Evolutionary conservation across 2,113 vertebrate species (phyloP), one percentile per base, ranked within the genome.

Genomic region (Esox niger): DNA sequence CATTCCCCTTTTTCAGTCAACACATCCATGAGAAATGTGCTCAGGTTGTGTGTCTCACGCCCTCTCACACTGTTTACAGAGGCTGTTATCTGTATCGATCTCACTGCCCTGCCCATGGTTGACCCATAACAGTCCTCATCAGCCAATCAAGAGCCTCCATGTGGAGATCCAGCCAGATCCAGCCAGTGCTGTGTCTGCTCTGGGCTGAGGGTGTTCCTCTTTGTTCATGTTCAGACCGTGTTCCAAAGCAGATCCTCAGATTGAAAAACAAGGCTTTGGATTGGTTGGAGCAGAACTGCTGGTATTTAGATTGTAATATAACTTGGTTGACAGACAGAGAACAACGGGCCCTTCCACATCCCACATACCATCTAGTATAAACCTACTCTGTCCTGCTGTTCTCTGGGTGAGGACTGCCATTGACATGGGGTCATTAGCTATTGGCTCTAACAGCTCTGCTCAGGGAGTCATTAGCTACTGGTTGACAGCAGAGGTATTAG

Each of bases 191-290:
- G 74, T 62, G 62, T 70, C 47, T 13, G 26, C 25, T 21, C 10
- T 25, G 68, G 15, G 25, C 1, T 65, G 74, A 75, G 64, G 70
- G 56, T 10, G 47, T 52, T 61, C 56, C 59, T 73, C 46, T 25
- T 31, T 55, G 62, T 67, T 64, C 63, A 13, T 67, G 79, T 27
- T 64, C 2, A 26, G 64, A 82, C 76, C 13, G 38, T 71, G 25
- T 33, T 13, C 73, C 59, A 69, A 68, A 56, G 47, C 21, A 68
- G 17, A 26, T 38, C n/a, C 0, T 78, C 46, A 54, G 58, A 76
- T 70, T 77, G 71, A 72, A 74, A 77, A 81, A 80, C 56, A 71
- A 15, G 10, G 38, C 27, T 30, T 25, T 46, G 4, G 49, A 64
- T 49, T 35, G 30, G 61, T 75, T 20, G 15, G 26, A 70, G 59